Percentiles rank a stretch among this genome's conserved stretches.
Conservation (phyloP, 2,888 invertebrate genomes). For the Pseudococcus longispinus region DNA sequence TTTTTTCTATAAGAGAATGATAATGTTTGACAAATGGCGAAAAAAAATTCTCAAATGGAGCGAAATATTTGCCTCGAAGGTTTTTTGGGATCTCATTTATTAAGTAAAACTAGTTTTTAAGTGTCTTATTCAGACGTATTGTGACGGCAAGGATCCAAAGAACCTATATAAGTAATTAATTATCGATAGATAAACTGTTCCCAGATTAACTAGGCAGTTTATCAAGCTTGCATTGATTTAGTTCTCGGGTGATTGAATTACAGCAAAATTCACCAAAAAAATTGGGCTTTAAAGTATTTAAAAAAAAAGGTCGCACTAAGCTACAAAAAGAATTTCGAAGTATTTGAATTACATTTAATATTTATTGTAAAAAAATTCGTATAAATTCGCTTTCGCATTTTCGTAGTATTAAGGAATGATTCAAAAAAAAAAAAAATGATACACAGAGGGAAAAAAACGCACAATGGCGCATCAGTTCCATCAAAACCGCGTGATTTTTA, state of each 20-base stretch:
- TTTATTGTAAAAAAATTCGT: neutral
- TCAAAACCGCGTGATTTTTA: constrained; percentile 15
- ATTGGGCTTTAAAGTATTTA: neutral
- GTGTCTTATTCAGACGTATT: constrained; percentile 35
- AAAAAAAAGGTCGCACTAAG: neutral
- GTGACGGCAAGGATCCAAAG: constrained; percentile 44
- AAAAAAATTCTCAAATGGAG: constrained; percentile 13
- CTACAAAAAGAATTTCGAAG: neutral
- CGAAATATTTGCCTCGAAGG: constrained; percentile 40
- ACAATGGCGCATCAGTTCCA: constrained; percentile 34
- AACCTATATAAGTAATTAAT: constrained; percentile 45
- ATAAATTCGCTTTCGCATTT: constrained; percentile 30
- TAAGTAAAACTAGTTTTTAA: constrained; percentile 43
- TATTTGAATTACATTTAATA: neutral
- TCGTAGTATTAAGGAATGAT: neutral
- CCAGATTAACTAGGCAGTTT: constrained; percentile 45
- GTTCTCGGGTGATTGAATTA: neutral
- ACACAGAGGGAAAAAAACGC: neutral
- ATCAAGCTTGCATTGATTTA: constrained; percentile 32
- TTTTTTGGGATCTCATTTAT: constrained; percentile 45
- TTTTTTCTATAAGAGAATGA: neutral
- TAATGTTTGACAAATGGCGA: neutral
- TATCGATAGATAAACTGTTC: constrained; percentile 39
- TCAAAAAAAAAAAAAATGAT: neutral
- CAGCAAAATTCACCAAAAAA: neutral